Conservation (phyloP, 2,888 invertebrate genomes). For the Drosophila eohydei region DNA sequence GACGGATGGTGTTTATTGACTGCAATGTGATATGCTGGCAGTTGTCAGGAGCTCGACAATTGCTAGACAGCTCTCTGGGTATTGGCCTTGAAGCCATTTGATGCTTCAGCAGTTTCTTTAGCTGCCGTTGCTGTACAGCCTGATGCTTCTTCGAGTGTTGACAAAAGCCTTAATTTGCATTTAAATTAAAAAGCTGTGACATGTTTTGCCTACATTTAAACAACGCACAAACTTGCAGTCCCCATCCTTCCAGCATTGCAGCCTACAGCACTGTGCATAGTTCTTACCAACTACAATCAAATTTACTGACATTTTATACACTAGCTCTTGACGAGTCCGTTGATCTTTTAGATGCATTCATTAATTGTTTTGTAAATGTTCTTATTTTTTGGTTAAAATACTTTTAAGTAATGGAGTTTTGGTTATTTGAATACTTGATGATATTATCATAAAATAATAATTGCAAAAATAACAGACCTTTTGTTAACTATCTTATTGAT, state of each 20-base stretch:
- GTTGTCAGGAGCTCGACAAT: slow-evolving; percentile 17
- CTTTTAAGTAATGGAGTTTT: too few relatives aligned
- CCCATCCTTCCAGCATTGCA: slow-evolving; percentile 10
- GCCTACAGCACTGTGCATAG: slow-evolving; percentile 31
- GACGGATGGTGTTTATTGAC: slow-evolving; percentile 7
- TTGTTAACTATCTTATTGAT: too few relatives aligned
- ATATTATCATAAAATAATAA: too few relatives aligned
- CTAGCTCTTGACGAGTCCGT: slow-evolving; percentile 11
- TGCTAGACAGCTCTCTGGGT: slow-evolving; percentile 32
- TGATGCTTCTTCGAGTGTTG: slow-evolving; percentile 62
- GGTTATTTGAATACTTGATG: too few relatives aligned
- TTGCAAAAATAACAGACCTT: too few relatives aligned
- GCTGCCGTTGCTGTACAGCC: slow-evolving; percentile 6
- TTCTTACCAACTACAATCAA: slow-evolving; percentile 41
- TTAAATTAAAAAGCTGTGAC: slow-evolving; percentile 83
- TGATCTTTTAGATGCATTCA: not conserved
- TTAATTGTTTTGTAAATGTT: not conserved
- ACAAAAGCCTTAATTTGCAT: slow-evolving; percentile 84
- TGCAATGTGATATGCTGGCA: slow-evolving; percentile 25
- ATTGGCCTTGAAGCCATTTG: slow-evolving; percentile 26
- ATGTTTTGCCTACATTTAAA: slow-evolving; percentile 79
- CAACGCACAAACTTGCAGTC: slow-evolving; percentile 52
- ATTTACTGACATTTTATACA: slow-evolving; percentile 31
- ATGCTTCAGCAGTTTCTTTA: slow-evolving; percentile 31
- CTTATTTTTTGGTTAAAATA: too few relatives aligned